Percentiles rank a stretch among this genome's conserved stretches.
phyloP scores from a whole-genome alignment of 2,113 vertebrate genomes.

The Gallinago paraguaiae region DNA sequence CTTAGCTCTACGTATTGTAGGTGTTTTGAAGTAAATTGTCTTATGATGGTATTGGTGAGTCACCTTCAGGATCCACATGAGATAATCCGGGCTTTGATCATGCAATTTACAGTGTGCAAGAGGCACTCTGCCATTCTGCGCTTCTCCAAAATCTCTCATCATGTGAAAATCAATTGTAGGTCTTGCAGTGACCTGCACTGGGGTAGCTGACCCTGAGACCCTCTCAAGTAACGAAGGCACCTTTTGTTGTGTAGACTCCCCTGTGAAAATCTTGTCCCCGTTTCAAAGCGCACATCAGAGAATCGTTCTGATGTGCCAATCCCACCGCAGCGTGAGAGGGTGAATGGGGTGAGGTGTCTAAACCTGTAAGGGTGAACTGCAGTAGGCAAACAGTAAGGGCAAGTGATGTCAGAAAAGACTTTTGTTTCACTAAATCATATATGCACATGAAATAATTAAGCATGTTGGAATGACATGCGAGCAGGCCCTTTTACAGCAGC shows the following conservation, averaged over 20 bases:
- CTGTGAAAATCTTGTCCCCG: background rate
- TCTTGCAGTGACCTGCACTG: background rate
- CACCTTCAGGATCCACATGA: constrained; percentile 19
- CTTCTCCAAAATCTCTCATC: background rate
- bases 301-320: background rate
- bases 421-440: background rate
- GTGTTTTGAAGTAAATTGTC: constrained; percentile 62
- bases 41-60: constrained; percentile 51
- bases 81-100: constrained; percentile 39
- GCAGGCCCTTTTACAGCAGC: background rate
- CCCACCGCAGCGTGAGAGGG: rapidly evolving
- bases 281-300: background rate
- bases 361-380: background rate
- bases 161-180: rapidly evolving
- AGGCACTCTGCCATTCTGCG: background rate
- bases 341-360: rapidly evolving
- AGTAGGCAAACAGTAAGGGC: background rate
- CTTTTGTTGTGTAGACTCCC: background rate
- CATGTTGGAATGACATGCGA: rapidly evolving
- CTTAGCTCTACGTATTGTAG: constrained; percentile 57
- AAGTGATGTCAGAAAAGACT: background rate
- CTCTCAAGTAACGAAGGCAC: rapidly evolving
- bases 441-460: background rate
- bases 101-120: background rate
- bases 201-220: background rate